phyloP scores from a whole-genome alignment of 2,888 invertebrate genomes.

The Trissonchulus sp. region DNA sequence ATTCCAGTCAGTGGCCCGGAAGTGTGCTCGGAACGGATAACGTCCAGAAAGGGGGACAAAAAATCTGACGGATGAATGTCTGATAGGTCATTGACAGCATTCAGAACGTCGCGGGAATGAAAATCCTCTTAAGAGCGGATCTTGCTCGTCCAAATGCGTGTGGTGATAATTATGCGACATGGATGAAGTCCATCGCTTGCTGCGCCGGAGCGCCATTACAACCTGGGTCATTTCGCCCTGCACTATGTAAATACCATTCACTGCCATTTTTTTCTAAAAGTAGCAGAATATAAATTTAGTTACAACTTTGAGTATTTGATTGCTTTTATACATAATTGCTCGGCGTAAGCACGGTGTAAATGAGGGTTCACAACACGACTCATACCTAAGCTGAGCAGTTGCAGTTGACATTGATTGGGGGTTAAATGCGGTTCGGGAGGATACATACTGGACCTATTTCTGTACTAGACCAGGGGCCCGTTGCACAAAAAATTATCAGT shows the following conservation, averaged over 20 bases:
- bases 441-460: too few relatives aligned
- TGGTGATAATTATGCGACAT: too few relatives aligned
- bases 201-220: conserved; percentile 82
- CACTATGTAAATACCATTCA: conserved; percentile 88
- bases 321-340: too few relatives aligned
- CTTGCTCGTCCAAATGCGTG: conserved; percentile 66
- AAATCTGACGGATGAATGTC: conserved; percentile 69
- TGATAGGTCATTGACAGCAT: conserved; percentile 63
- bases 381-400: too few relatives aligned
- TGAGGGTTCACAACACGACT: too few relatives aligned
- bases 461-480: too few relatives aligned
- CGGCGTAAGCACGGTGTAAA: too few relatives aligned
- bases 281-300: neutral
- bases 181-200: conserved; percentile 38
- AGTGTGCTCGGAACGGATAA: conserved; percentile 77
- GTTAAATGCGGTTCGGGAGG: too few relatives aligned
- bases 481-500: too few relatives aligned
- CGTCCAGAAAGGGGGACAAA: conserved; percentile 75
- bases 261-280: conserved; percentile 55
- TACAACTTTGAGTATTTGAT: too few relatives aligned
- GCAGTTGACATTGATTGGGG: too few relatives aligned
- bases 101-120: conserved; percentile 79
- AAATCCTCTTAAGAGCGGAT: conserved; percentile 75
- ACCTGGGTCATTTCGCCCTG: conserved; percentile 89
- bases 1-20: conserved; percentile 92